These are phyloP conservation scores for Syngnathus scovelli DNA, from an alignment of 2,113 vertebrate genomes.

Conservation along the genomic window DNA sequence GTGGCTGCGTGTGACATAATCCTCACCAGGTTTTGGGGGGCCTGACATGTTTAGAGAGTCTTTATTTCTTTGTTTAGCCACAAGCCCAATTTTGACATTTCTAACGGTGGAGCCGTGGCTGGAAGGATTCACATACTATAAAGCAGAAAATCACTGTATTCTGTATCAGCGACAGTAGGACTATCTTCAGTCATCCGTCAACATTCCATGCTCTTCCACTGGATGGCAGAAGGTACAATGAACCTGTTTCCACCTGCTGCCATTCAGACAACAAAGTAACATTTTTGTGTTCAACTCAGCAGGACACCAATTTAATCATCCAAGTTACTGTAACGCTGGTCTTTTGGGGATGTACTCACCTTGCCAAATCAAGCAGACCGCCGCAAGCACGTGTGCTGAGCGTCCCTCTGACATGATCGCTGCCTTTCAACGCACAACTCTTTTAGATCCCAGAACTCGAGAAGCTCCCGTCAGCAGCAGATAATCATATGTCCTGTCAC, in stretches of 20 bases:
- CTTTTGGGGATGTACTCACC: conserved; percentile 55
- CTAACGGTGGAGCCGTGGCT: too few relatives aligned
- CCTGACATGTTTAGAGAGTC: conserved; percentile 25
- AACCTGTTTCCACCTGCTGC: not conserved
- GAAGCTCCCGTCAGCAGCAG: conserved; percentile 45
- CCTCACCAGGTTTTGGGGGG: conserved; percentile 21
- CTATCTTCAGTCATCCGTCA: not conserved
- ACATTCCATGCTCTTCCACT: not conserved
- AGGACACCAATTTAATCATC: not conserved
- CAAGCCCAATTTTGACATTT: too few relatives aligned
- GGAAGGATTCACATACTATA: too few relatives aligned
- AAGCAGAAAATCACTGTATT: too few relatives aligned
- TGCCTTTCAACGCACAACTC: conserved; percentile 24
- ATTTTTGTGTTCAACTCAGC: not conserved
- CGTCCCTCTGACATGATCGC: conserved; percentile 61
- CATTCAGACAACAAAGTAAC: not conserved
- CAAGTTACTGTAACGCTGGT: not conserved
- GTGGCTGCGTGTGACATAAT: conserved; percentile 33
- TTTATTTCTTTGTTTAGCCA: conserved; percentile 25
- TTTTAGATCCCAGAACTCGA: conserved; percentile 33
- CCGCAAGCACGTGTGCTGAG: conserved; percentile 61
- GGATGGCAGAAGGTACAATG: not conserved
- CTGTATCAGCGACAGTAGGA: too few relatives aligned
- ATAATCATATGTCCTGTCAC: conserved; percentile 36
- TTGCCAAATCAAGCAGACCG: conserved; percentile 60